These are phyloP conservation scores for Sardinella longiceps DNA, from an alignment of 2,797 vertebrate species.

Conservation along the genomic window DNA sequence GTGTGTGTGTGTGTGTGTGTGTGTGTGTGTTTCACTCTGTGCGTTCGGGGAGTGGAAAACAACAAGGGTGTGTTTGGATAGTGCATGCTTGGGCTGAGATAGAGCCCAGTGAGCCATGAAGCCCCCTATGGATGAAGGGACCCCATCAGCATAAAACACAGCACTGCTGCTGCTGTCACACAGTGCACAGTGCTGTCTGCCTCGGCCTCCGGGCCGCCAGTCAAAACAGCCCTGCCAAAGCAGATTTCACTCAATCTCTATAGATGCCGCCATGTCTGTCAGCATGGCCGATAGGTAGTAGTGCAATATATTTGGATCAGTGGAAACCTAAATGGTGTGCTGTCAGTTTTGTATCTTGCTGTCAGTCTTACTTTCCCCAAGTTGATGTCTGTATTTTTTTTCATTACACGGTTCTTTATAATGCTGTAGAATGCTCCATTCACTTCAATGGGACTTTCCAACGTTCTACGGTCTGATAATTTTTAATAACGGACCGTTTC, in stretches of 20 bases:
- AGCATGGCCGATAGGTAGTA: not conserved
- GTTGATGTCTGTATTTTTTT: not conserved
- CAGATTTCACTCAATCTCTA: not conserved
- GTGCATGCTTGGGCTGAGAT: constrained; percentile 10
- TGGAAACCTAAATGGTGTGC: not conserved
- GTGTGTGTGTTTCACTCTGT: not conserved
- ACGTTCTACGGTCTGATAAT: too few relatives aligned
- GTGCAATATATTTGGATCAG: not conserved
- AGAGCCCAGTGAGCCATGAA: not conserved
- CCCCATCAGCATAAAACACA: not conserved
- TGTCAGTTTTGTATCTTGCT: not conserved
- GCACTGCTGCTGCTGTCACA: not conserved
- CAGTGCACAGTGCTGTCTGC: too few relatives aligned
- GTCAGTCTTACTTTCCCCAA: not conserved
- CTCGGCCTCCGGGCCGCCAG: not conserved
- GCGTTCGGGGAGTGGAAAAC: not conserved
- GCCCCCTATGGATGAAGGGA: not conserved
- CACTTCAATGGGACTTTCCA: too few relatives aligned
- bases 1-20: too few relatives aligned
- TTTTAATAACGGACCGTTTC: too few relatives aligned
- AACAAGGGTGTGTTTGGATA: not conserved
- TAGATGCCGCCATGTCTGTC: not conserved
- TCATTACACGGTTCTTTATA: too few relatives aligned
- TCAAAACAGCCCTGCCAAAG: constrained; percentile 11
- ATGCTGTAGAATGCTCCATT: too few relatives aligned